phyloP scores from a whole-genome alignment of 1,140 invertebrate genomes.

The Chrysopa pallens region DNA sequence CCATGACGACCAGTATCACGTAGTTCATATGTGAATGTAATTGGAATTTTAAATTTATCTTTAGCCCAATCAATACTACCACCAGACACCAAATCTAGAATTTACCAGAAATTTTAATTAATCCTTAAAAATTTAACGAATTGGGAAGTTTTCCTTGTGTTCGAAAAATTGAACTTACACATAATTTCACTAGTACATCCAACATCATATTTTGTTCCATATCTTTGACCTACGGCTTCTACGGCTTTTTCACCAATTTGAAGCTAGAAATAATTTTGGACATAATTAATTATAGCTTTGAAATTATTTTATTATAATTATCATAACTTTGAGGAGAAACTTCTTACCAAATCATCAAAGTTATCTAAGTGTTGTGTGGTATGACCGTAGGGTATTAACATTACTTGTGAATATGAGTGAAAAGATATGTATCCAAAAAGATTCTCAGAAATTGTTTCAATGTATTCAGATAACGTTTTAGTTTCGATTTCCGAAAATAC shows the following conservation, averaged over 20 bases:
- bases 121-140: conserved; percentile 4
- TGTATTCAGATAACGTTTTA: conserved; percentile 30
- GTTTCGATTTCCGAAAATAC: conserved; percentile 63
- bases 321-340: no score
- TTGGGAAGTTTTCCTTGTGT: background rate
- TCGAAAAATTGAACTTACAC: conserved; percentile 25
- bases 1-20: conserved; percentile 52
- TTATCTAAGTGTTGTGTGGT: conserved; percentile 34
- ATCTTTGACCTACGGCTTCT: conserved; percentile 32
- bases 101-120: background rate
- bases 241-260: conserved; percentile 37
- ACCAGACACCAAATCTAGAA: conserved; percentile 36
- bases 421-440: conserved; percentile 50
- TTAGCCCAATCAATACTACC: conserved; percentile 58
- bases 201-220: conserved; percentile 40
- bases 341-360: conserved; percentile 37
- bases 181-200: conserved; percentile 35
- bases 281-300: background rate
- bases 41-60: conserved; percentile 35
- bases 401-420: conserved; percentile 58
- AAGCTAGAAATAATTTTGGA: conserved; percentile 16
- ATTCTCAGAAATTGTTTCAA: conserved; percentile 26
- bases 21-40: conserved; percentile 41
- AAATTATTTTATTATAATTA: background rate
- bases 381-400: conserved; percentile 53